These are phyloP conservation scores for Carcina quercana DNA, from an alignment of 2,888 invertebrate species.

Conservation along the genomic window DNA sequence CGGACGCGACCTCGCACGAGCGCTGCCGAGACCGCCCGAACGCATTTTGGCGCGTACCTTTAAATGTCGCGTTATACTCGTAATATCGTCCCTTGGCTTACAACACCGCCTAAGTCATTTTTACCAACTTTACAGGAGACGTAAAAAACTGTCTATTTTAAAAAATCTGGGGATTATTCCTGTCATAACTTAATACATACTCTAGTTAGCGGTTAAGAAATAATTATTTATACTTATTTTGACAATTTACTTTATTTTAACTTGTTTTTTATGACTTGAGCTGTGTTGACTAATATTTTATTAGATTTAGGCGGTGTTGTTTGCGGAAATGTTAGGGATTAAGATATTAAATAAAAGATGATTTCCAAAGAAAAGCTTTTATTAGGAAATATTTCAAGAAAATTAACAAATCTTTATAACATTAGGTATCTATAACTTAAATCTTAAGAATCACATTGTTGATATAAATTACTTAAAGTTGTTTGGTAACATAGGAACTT, in stretches of 20 bases:
- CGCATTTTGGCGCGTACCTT: too few species aligned
- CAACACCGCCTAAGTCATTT: conserved; percentile 5
- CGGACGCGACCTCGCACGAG: too few species aligned
- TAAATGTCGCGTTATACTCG: too few species aligned
- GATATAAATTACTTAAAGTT: conserved; percentile 15
- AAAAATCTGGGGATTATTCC: conserved; percentile 1
- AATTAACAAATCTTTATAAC: conserved; percentile 11
- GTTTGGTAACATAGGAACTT: conserved; percentile 10
- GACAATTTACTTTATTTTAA: conserved; percentile 14
- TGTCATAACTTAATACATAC: conserved; percentile 13
- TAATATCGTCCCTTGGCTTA: neutral
- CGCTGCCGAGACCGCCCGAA: too few species aligned
- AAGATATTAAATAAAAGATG: conserved; percentile 15
- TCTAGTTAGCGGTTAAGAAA: conserved; percentile 15
- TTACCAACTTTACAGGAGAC: conserved; percentile 14
- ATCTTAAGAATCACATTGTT: conserved; percentile 18
- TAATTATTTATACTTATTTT: conserved; percentile 17
- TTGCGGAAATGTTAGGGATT: conserved; percentile 16
- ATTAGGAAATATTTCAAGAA: conserved; percentile 12
- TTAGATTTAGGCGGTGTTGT: conserved; percentile 17
- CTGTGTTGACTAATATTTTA: conserved; percentile 15
- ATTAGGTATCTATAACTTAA: conserved; percentile 12
- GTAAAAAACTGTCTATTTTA: conserved; percentile 7
- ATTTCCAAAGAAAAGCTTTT: conserved; percentile 15
- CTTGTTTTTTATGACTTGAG: conserved; percentile 16